Evolutionary conservation across 2,888 invertebrate species (phyloP).

Genomic region (Tortrix viridana): DNA sequence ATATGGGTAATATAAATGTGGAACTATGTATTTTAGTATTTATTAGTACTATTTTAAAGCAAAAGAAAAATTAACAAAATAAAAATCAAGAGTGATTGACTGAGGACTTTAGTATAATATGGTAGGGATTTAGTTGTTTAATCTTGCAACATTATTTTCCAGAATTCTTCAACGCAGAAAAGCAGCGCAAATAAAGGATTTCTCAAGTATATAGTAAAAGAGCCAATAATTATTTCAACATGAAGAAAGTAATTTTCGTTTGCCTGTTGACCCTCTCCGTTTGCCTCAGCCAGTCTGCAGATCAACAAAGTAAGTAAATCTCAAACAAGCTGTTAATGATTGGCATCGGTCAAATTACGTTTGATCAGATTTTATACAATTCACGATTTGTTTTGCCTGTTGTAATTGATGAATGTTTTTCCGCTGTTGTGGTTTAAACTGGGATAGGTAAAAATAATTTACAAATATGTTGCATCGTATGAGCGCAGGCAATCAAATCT

Average conservation of each 20-base stretch:
- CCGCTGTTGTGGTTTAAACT: background rate
- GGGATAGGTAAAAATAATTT: background rate
- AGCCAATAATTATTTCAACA: constrained; percentile 48
- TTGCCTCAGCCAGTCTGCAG: constrained; percentile 57
- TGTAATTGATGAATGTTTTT: background rate
- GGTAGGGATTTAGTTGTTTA: background rate
- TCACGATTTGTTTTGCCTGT: background rate
- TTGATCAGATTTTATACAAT: constrained; percentile 53
- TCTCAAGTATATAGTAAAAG: constrained; percentile 4
- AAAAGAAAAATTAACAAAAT: too few species aligned
- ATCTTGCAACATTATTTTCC: constrained; percentile 20
- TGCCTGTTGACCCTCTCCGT: constrained; percentile 67
- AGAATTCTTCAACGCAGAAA: constrained; percentile 10
- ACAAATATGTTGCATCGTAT: background rate
- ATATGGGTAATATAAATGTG: too few species aligned
- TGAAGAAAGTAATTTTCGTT: constrained; percentile 71
- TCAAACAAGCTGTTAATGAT: constrained; percentile 44
- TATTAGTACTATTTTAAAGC: too few species aligned
- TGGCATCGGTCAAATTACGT: constrained; percentile 49
- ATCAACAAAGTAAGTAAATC: constrained; percentile 53
- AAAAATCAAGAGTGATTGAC: too few species aligned
- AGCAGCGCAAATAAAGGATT: constrained; percentile 23
- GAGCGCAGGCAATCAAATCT: constrained; percentile 4
- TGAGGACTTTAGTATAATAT: too few species aligned
- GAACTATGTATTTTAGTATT: too few species aligned